Evolutionary conservation across 2,797 vertebrate species (phyloP).

Genomic region (Cuculus canorus): DNA sequence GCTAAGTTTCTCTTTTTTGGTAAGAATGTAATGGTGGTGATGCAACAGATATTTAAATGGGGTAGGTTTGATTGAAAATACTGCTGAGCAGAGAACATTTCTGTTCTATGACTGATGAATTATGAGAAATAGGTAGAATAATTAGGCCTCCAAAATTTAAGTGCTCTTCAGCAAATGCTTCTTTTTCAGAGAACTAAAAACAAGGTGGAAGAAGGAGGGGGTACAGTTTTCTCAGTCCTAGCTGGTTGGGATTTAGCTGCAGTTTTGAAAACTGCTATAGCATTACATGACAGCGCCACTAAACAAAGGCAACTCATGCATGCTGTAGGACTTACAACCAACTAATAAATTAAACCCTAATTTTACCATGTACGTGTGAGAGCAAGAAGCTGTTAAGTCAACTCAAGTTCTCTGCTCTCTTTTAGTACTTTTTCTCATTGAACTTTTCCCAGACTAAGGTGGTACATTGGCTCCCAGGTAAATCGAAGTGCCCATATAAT

Average conservation of each 20-base stretch:
- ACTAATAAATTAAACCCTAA: background rate
- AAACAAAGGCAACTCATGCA: background rate
- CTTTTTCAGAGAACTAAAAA: background rate
- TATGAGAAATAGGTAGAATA: background rate
- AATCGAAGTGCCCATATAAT: slow-evolving; percentile 67
- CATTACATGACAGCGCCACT: background rate
- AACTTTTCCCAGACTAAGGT: slow-evolving; percentile 35
- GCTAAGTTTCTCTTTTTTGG: background rate
- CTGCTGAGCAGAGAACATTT: background rate
- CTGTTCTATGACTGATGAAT: background rate
- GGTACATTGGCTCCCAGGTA: slow-evolving; percentile 53
- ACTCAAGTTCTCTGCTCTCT: background rate
- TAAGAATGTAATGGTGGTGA: background rate
- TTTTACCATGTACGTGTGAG: background rate
- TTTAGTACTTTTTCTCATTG: slow-evolving; percentile 26
- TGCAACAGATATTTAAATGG: background rate
- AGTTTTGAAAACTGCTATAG: background rate
- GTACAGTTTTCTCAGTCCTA: background rate
- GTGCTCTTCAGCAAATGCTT: background rate
- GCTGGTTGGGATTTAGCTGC: background rate
- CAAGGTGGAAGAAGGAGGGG: background rate
- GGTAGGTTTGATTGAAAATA: background rate
- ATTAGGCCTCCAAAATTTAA: background rate
- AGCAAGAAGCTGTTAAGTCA: slow-evolving; percentile 1
- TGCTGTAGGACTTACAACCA: background rate